Evolutionary conservation across 1,140 invertebrate genomes (phyloP), one percentile per base, ranked within the genome.

Genomic region (Zeugodacus cucurbitae): DNA sequence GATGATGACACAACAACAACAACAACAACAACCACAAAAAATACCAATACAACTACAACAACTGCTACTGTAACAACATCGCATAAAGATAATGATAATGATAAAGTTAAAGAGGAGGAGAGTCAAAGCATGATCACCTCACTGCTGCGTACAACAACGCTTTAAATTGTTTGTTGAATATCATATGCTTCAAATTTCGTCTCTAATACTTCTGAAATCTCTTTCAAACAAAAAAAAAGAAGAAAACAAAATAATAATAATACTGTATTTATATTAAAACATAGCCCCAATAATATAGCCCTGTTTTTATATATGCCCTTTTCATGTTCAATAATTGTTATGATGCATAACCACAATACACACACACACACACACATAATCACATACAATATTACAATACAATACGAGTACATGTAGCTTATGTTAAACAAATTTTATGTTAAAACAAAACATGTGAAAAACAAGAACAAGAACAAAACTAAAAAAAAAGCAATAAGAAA

Each of bases 111-210:
- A 82, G 74, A 82, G 37, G 74, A 82, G 37, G 74, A 26, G 4
- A 44, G 37, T 74, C 17, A 74, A 17, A 74, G 67, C 74, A 82
- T 82, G 44, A 82, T 82, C 37, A 29, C 22, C 44, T 86, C 44
- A 59, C 85, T 86, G 32, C 44, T 86, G 57, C 85, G 85, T 59
- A 86, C 85, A 86, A 86, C 85, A 86, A 86, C 85, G 85, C 85
- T 86, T 58, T 86, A 86, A 86, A 86, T 59, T 86, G 85, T 86
- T 86, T 59, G 26, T 59, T 86, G 85, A 29, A 86, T 57, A 20
- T 58, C 85, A 86, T 86, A 86, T 86, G 85, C 85, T 58, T 58
- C 37, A 86, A 86, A 86, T 32, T 86, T 58, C 34, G 20, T 59
- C 48, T 86, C 37, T 32, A 86, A 82, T 48, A 48, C n/a, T 48